Base-by-base conservation (phyloP, 2,888 invertebrate genomes). In the Drosophila lutescens region DNA sequence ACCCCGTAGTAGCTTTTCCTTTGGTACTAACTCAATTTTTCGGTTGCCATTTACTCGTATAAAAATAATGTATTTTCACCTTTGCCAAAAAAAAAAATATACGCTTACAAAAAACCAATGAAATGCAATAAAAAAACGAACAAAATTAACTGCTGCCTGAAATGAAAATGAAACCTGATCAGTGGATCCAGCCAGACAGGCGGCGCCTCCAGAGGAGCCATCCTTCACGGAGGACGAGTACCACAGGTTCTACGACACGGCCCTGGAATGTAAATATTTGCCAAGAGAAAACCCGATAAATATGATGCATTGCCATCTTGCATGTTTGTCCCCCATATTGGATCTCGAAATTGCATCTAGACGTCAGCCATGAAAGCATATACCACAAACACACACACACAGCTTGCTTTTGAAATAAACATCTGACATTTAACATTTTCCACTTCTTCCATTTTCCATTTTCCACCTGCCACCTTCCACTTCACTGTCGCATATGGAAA, bases 171-270 rank as follows among this genome's bases (percentile, higher is more conserved):
- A 60, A 71, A 78, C 44, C 66, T 53, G 58, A 74, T 69, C 73
- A 82, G 82, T 76, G 73, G 81, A 82, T 36, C 78, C 63, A 44
- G 55, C 58, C 54, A 60, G 51, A 51, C 53, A 68, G 32, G 61
- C 54, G 46, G 61, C 57, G 49, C 91, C 78, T 83, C 75, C 62
- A 34, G 71, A 70, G 50, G 71, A 83, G 66, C 74, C 79, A 74
- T 62, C 90, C 76, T 94, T 95, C 90, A 94, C 95, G 60, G 94
- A 95, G 92, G 95, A 96, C 93, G 96, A 96, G 92, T 96, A 95
- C 92, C 95, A 96, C 91, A 95, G 95, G 92, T 95, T 95, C 93
- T 95, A 95, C 93, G 96, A 96, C 93, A 94, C 95, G 90, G 95
- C 96, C 90, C 94, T 96, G 85, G 96, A 97, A 94, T 95, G 96